A percentile compares a stretch with the other conserved stretches of the same genome.
These are phyloP conservation scores for Stenoptilia bipunctidactyla DNA, from an alignment of 2,888 invertebrate genomes.

Conservation along the genomic window DNA sequence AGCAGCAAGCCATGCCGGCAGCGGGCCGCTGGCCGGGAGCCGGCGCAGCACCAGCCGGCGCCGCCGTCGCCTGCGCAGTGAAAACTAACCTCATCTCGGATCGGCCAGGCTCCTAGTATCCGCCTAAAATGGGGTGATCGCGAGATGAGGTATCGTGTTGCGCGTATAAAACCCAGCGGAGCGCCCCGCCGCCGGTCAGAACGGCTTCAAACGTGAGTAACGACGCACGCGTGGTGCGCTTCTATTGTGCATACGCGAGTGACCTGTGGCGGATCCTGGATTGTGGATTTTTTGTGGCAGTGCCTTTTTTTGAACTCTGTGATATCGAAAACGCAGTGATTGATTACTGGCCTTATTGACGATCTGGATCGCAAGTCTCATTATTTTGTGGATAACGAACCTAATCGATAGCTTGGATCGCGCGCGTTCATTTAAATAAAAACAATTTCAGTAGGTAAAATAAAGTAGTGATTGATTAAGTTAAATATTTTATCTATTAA, in stretches of 20 bases:
- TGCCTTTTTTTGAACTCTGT: too few relatives aligned
- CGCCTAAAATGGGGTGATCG: conserved; percentile 71
- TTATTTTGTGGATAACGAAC: too few relatives aligned
- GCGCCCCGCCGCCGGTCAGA: conserved; percentile 87
- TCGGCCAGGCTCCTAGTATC: conserved; percentile 38
- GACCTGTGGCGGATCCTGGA: conserved; percentile 26
- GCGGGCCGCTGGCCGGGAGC: too few relatives aligned
- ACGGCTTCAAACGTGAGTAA: conserved; percentile 97
- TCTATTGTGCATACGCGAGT: conserved; percentile 27
- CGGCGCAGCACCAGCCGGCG: conserved; percentile 19
- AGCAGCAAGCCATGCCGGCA: too few relatives aligned
- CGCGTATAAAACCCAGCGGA: conserved; percentile 83
- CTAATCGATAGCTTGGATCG: too few relatives aligned
- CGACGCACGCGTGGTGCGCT: conserved; percentile 40
- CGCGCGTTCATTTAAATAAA: too few relatives aligned
- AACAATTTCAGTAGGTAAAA: too few relatives aligned
- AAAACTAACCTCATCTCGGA: conserved; percentile 66
- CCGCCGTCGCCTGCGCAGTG: conserved; percentile 44
- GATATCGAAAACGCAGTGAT: too few relatives aligned
- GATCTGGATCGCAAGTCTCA: too few relatives aligned
- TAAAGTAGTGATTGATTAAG: too few relatives aligned
- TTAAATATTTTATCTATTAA: too few relatives aligned
- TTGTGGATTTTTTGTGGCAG: background rate
- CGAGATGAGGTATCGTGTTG: conserved; percentile 78
- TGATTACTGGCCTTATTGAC: too few relatives aligned